These are phyloP conservation scores for Parnassius glacialis DNA, from an alignment of 2,888 invertebrate species.

Conservation along the genomic window DNA sequence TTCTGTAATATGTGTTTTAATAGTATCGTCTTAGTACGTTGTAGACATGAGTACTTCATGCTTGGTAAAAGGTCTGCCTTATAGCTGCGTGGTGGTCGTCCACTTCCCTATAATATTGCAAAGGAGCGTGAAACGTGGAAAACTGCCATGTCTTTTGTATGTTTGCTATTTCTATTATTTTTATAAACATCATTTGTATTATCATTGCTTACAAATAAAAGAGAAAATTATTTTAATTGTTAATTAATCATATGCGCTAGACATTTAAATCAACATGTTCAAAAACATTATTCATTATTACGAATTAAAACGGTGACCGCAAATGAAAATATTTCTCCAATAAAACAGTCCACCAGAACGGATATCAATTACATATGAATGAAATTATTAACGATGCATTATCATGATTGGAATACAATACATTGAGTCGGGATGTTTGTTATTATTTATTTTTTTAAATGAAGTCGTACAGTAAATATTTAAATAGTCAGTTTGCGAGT, in stretches of 20 bases:
- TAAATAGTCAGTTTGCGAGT: slow-evolving; percentile 7
- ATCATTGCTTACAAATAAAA: too few relatives aligned
- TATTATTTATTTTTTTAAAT: neutral
- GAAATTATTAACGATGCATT: slow-evolving; percentile 28
- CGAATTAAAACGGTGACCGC: slow-evolving; percentile 15
- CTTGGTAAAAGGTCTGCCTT: too few relatives aligned
- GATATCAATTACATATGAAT: slow-evolving; percentile 24
- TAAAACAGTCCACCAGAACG: neutral
- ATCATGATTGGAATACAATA: slow-evolving; percentile 20
- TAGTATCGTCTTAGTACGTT: too few relatives aligned
- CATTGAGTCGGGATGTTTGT: neutral
- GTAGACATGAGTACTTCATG: too few relatives aligned
- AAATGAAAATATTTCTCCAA: slow-evolving; percentile 10
- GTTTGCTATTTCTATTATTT: too few relatives aligned
- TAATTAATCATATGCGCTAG: neutral
- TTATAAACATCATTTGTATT: too few relatives aligned
- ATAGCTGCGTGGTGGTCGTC: too few relatives aligned
- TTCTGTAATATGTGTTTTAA: too few relatives aligned
- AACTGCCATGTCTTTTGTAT: too few relatives aligned
- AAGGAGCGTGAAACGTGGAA: too few relatives aligned
- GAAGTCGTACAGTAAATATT: neutral
- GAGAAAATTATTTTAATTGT: too few relatives aligned
- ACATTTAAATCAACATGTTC: slow-evolving; percentile 16
- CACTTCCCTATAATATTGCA: too few relatives aligned
- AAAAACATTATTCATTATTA: slow-evolving; percentile 11